These are phyloP conservation scores for Grapholita molesta DNA, from an alignment of 1,140 invertebrate species.

Conservation along the genomic window DNA sequence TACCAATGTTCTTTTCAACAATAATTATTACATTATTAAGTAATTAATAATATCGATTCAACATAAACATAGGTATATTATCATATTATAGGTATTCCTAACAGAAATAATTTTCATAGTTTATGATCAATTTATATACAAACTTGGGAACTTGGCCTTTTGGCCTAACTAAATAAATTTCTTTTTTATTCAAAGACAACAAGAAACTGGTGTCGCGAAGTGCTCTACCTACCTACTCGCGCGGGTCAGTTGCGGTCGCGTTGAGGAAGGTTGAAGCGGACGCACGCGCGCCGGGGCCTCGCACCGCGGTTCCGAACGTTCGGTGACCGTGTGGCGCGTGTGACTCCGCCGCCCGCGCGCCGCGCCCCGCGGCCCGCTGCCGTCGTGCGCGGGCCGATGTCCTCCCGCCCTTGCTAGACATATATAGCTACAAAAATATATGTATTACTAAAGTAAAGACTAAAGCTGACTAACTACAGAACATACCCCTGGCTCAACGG, in stretches of 20 bases:
- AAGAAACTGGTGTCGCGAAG: background rate
- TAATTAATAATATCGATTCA: no score
- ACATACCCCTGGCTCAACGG: background rate
- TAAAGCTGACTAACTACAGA: background rate
- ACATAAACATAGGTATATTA: no score
- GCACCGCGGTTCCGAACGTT: slow-evolving; percentile 64
- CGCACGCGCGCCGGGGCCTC: slow-evolving; percentile 50
- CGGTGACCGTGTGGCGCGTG: slow-evolving; percentile 71
- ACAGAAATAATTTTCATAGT: background rate
- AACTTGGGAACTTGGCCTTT: background rate
- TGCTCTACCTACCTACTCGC: slow-evolving; percentile 20
- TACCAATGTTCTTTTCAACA: no score
- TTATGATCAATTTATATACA: no score
- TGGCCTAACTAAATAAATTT: background rate
- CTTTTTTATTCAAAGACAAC: background rate
- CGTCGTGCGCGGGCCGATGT: slow-evolving; percentile 24
- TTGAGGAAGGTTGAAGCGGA: slow-evolving; percentile 63
- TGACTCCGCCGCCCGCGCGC: slow-evolving; percentile 48
- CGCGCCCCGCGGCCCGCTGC: slow-evolving; percentile 31
- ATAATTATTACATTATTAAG: no score
- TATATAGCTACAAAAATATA: background rate
- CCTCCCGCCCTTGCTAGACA: slow-evolving; percentile 22
- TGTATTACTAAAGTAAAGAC: background rate
- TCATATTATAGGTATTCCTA: background rate
- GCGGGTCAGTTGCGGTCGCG: slow-evolving; percentile 74